These are phyloP conservation scores for Esox masquinongy DNA, from an alignment of 2,797 vertebrate species.

Conservation along the genomic window DNA sequence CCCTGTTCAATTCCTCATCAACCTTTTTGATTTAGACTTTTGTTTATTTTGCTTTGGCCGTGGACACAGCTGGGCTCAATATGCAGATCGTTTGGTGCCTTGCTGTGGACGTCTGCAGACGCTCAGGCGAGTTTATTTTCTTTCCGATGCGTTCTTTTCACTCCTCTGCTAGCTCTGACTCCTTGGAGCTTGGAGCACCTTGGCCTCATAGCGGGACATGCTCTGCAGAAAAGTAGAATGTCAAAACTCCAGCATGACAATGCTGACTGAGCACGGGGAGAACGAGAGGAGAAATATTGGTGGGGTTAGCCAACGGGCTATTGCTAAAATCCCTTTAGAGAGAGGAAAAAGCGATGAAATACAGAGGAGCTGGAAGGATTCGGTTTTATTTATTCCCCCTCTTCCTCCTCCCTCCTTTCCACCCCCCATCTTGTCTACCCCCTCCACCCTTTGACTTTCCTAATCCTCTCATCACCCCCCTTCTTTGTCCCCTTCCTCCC, in stretches of 20 bases:
- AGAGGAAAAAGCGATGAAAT: background rate
- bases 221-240: conserved; percentile 9
- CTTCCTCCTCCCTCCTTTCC: background rate
- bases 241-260: conserved; percentile 5
- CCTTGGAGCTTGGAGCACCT: conserved; percentile 27
- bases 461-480: background rate
- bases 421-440: conserved; percentile 5
- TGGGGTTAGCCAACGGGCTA: background rate
- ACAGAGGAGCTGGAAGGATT: background rate
- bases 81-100: conserved; percentile 69
- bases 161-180: conserved; percentile 39
- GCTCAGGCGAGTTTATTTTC: conserved; percentile 79
- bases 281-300: conserved; percentile 2
- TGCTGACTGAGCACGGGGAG: background rate
- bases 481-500: background rate
- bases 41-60: conserved; percentile 76
- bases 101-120: conserved; percentile 60
- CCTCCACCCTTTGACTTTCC: background rate
- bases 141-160: conserved; percentile 58
- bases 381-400: background rate
- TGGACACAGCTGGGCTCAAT: conserved; percentile 83
- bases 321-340: background rate
- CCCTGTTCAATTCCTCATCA: conserved; percentile 45
- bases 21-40: conserved; percentile 72
- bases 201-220: conserved; percentile 19